Evolutionary conservation across 2,888 invertebrate genomes (phyloP).

Genomic region (Sinodicranocentrus sp.): DNA sequence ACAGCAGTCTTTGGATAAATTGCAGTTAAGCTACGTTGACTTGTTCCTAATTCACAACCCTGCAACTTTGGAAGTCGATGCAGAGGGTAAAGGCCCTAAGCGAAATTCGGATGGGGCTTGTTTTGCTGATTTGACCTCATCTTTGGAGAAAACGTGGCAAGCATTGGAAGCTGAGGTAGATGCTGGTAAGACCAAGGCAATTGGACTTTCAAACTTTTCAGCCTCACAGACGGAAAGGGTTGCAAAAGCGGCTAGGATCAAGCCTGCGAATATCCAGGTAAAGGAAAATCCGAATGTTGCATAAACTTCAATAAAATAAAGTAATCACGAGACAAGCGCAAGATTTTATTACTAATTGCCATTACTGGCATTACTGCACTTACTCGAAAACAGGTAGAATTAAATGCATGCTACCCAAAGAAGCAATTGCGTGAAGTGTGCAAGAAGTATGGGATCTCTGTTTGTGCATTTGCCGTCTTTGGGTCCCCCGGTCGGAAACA

Average conservation of each 20-base stretch:
- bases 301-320: too few relatives aligned
- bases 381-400: constrained; percentile 52
- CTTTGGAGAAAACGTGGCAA: constrained; percentile 86
- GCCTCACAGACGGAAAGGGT: constrained; percentile 85
- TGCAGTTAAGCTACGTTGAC: constrained; percentile 89
- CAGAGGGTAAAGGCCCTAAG: constrained; percentile 79
- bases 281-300: background rate
- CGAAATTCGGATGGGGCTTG: constrained; percentile 80
- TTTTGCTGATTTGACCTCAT: constrained; percentile 77
- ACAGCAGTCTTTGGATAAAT: constrained; percentile 83
- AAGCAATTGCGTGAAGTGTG: constrained; percentile 62
- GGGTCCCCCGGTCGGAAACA: constrained; percentile 84
- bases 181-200: constrained; percentile 85
- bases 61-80: constrained; percentile 79
- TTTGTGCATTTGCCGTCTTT: constrained; percentile 80
- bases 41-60: constrained; percentile 90
- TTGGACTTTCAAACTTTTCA: constrained; percentile 93
- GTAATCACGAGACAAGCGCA: background rate
- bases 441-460: constrained; percentile 65
- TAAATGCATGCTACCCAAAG: constrained; percentile 71
- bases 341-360: background rate
- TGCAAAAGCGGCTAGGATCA: constrained; percentile 82
- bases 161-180: constrained; percentile 84
- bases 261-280: constrained; percentile 81
- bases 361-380: background rate